Evolutionary conservation across 2,888 invertebrate genomes (phyloP), one percentile per base, ranked within the genome.

Genomic region (Lutraria lutraria): DNA sequence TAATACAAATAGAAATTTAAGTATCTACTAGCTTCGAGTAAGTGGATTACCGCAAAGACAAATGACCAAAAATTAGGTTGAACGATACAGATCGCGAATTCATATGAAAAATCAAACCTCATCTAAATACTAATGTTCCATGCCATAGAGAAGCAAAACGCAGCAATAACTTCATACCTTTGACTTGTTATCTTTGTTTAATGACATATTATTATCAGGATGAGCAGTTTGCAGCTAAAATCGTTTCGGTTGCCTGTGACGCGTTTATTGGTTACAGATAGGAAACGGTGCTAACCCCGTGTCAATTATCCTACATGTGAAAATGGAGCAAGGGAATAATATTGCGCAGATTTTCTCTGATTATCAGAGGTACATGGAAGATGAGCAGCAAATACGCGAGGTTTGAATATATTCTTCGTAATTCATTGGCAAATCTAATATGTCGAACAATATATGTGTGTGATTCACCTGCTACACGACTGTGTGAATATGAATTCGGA

Each of bases 361-460:
- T 43, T 98, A 98, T 96, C 98, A 98, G 96, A 97, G 98, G 90
- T 97, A 98, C 96, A 97, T 99, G 56, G 98, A 98, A 94, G 97
- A 97, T 21, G 98, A 99, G 95, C 98, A 98, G 96, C 98, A 98
- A 95, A 96, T 98, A 72, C 97, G 98, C 91, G 98, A 98, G 97
- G 98, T 98, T 52, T 83, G 16, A 6, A 1, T 16, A 4, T 34
- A 76, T 34, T 34, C 15, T 76, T 76, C 2, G 8, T 76, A 34
- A 31, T 31, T 34, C 0, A 31, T 16, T 15, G 0, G 19, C 1
- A n/a, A 19, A 13, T 31, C 8, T 13, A 2, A 19, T 19, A 76
- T 76, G 76, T 16, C 76, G 19, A 16, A 16, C 16, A 19, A 13
- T 76, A 31, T 34, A 34, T 0, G 16, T 76, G 76, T 76, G 16